These are phyloP conservation scores for Terrapene triunguis DNA, from an alignment of 2,113 vertebrate genomes.

Conservation along the genomic window DNA sequence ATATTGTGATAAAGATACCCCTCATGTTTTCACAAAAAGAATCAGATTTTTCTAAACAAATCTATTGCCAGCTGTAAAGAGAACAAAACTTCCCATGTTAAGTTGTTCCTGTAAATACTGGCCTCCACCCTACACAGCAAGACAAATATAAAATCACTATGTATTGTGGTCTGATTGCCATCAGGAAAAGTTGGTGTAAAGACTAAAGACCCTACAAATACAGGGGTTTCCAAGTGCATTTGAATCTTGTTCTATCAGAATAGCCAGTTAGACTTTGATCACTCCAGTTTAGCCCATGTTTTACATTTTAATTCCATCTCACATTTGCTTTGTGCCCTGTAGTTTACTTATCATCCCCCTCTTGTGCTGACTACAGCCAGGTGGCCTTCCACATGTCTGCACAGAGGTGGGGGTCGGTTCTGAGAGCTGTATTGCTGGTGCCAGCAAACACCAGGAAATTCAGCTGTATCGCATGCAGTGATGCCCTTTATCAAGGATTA, in stretches of 20 bases:
- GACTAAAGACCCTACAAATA: background rate
- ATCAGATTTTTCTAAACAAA: background rate
- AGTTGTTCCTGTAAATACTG: background rate
- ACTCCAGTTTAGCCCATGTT: background rate
- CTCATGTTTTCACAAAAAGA: background rate
- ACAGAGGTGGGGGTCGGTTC: background rate
- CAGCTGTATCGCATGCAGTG: background rate
- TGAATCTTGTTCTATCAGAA: background rate
- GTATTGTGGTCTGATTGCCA: background rate
- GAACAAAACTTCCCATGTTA: background rate
- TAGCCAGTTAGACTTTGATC: background rate
- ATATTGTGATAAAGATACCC: background rate
- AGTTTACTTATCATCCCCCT: background rate
- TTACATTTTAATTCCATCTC: background rate
- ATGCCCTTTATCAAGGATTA: background rate
- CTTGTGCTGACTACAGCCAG: background rate
- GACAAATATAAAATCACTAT: background rate
- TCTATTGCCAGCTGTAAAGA: background rate
- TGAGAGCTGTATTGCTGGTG: background rate
- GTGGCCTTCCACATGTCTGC: background rate
- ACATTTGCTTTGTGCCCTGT: rapidly evolving
- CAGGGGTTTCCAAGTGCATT: background rate
- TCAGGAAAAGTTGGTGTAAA: background rate
- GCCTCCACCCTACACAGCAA: rapidly evolving
- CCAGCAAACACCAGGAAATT: background rate